Conservation (phyloP, 2,113 vertebrate genomes). For the Symphodus melops region DNA sequence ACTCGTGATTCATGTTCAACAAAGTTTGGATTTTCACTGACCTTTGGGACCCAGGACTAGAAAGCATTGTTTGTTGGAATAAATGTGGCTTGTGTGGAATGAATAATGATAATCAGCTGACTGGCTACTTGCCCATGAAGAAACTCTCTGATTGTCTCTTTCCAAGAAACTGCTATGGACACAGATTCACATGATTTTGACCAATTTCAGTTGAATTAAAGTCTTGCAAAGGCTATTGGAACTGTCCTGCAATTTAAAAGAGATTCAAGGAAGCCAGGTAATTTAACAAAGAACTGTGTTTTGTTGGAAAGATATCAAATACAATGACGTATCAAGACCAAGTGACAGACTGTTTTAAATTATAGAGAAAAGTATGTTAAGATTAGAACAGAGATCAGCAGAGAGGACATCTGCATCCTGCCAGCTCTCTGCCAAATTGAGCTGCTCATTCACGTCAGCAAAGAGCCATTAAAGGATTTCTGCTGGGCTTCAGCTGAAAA, state of each 20-base stretch:
- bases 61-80: conserved; percentile 4
- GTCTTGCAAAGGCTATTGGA: not conserved
- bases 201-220: not conserved
- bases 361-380: conserved; percentile 6
- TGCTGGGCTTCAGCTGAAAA: conserved; percentile 11
- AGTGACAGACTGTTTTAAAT: not conserved
- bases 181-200: conserved; percentile 2
- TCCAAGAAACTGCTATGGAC: not conserved
- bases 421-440: conserved; percentile 15
- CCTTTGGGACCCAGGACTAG: not conserved
- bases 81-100: not conserved
- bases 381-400: conserved; percentile 25
- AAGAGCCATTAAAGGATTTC: conserved; percentile 24
- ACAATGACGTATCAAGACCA: not conserved
- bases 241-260: not conserved
- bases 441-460: conserved; percentile 33
- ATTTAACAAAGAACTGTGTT: accelerated
- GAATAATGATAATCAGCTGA: not conserved
- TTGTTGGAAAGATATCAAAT: not conserved
- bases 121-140: not conserved
- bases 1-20: not conserved
- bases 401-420: conserved; percentile 43
- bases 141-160: not conserved
- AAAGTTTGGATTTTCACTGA: not conserved
- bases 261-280: not conserved